A percentile compares a stretch with the other conserved stretches of the same genome.
phyloP scores from a whole-genome alignment of 2,888 invertebrate species.

The Nomada lathburiana region DNA sequence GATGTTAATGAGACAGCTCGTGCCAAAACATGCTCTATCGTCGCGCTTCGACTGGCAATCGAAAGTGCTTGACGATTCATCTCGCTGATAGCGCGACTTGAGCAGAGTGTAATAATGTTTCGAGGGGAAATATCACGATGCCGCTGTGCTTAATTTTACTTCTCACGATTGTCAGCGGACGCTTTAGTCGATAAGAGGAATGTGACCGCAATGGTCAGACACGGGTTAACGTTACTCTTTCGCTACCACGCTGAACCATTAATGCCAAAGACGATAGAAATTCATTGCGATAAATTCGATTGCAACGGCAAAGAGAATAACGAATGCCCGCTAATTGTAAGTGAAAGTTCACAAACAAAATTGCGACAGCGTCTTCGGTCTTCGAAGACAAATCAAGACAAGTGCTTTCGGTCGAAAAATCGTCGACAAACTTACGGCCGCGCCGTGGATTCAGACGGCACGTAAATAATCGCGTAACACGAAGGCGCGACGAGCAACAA shows the following conservation, averaged over 20 bases:
- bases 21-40: slow-evolving; percentile 62
- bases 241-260: no score
- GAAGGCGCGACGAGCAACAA: slow-evolving; percentile 36
- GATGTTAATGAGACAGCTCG: slow-evolving; percentile 65
- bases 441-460: slow-evolving; percentile 9
- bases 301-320: no score
- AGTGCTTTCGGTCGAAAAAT: background rate
- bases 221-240: background rate
- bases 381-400: background rate
- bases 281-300: no score
- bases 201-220: background rate
- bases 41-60: slow-evolving; percentile 43
- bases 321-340: background rate
- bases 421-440: slow-evolving; percentile 1
- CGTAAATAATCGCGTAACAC: slow-evolving; percentile 42
- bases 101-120: no score
- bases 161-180: background rate
- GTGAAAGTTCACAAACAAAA: background rate
- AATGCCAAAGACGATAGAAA: no score
- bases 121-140: no score
- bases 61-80: slow-evolving; percentile 47
- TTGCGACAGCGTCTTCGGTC: background rate
- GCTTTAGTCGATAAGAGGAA: background rate
- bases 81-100: slow-evolving; percentile 18
- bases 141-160: background rate